Evolutionary conservation across 92 coral and sea anemone genomes (phyloP), one percentile per base, ranked within the genome.

Genomic region (Blastomussa wellsi): DNA sequence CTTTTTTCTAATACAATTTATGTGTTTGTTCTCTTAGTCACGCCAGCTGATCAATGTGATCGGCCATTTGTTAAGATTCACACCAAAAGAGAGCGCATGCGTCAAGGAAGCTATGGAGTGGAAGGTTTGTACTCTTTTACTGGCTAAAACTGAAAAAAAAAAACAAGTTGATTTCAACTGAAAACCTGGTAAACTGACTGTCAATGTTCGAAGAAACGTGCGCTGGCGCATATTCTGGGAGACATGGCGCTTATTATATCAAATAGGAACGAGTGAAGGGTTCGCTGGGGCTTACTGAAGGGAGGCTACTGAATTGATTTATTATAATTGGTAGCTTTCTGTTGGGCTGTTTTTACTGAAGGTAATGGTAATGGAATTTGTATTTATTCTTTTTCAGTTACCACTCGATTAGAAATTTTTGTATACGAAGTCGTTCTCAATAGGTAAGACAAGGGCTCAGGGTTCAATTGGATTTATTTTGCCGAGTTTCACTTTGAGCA

Each of bases 1-100:
- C 29, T 57, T 4, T 22, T 57, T 57, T 57, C 64, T 22, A 20
- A 57, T 57, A n/a, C 29, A 20, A 57, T 57, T 57, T 57, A n/a
- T 60, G 31, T 84, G 82, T 81, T 86, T n/a, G 24, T 82, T 20
- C 52, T 82, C 49, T 20, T 84, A 96, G 99, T 96, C 99, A 22
- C 93, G 99, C 77, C 99, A 96, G 89, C 83, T 96, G 72, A 78
- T 96, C 71, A 92, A 94, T 37, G 98, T 96, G 55, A 92, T 96
- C 57, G 94, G 94, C 15, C 98, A 96, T 65, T 84, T 96, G 92
- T 84, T 96, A 24, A 88, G 94, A 59, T 93, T 96, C 81, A 87
- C 93, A 37, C 90, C 98, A 2, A 96, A 93, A 79, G 99, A 96
- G 60, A 79, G 77, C 68, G 86, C 89, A 37, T 89, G 95, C 60